Conservation (phyloP, 2,113 vertebrate genomes). For the Syngnathoides biaculeatus region DNA sequence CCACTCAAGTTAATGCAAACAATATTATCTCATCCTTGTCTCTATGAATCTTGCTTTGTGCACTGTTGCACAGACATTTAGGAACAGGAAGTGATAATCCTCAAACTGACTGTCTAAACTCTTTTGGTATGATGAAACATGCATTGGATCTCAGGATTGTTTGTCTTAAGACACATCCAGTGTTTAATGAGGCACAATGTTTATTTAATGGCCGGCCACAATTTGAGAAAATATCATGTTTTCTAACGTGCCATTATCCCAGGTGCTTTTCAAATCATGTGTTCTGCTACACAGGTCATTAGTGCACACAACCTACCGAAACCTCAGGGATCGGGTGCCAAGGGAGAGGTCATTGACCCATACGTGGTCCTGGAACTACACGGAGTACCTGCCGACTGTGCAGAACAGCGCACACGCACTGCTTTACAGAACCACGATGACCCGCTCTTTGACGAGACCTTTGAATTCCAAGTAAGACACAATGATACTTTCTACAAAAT, state of each 20-base stretch:
- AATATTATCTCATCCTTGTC: no score
- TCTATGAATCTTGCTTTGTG: no score
- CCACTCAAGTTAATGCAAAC: no score
- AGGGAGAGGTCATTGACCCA: slow-evolving; percentile 96
- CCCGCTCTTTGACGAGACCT: slow-evolving; percentile 96
- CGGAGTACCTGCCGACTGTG: slow-evolving; percentile 91
- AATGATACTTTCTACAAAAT: background rate
- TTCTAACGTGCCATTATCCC: background rate
- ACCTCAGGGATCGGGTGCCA: slow-evolving; percentile 93
- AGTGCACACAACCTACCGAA: slow-evolving; percentile 97
- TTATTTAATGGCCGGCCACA: background rate
- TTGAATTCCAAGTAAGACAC: slow-evolving; percentile 85
- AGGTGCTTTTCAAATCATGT: background rate
- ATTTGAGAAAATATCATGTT: background rate
- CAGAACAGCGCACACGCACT: slow-evolving; percentile 91
- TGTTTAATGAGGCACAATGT: background rate
- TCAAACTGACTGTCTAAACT: no score
- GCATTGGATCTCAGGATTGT: background rate
- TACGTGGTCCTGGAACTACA: slow-evolving; percentile 97
- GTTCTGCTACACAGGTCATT: slow-evolving; percentile 76
- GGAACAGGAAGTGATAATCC: no score
- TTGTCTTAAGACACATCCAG: background rate
- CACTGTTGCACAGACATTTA: no score
- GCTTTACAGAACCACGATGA: slow-evolving; percentile 94
- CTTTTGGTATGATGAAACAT: no score